phyloP scores from a whole-genome alignment of 2,888 invertebrate genomes.

The Mythimna vitellina region DNA sequence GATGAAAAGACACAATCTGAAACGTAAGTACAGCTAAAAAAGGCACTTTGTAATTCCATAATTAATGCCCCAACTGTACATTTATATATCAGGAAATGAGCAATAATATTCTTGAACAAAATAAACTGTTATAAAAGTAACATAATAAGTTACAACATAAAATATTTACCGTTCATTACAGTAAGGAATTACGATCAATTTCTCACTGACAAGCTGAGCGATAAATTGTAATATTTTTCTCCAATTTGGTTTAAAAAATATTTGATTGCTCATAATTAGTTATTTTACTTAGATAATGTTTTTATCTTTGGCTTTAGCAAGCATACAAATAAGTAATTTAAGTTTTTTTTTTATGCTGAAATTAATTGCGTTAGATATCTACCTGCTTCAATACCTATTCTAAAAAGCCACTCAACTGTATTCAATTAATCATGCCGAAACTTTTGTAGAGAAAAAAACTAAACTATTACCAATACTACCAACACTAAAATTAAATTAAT shows the following conservation, averaged over 20 bases:
- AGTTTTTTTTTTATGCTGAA: background rate
- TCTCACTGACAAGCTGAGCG: slow-evolving; percentile 18
- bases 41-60: slow-evolving; percentile 8
- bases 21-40: slow-evolving; percentile 16
- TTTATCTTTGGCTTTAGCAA: slow-evolving; percentile 3
- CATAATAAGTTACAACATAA: slow-evolving; percentile 27
- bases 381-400: background rate
- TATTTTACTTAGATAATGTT: background rate
- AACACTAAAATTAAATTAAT: background rate
- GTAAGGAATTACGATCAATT: slow-evolving; percentile 19
- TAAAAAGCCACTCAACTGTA: background rate
- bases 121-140: slow-evolving; percentile 38
- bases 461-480: background rate
- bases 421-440: background rate
- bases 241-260: slow-evolving; percentile 17
- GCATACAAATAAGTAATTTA: background rate
- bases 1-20: background rate
- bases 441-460: background rate
- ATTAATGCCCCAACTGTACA: slow-evolving; percentile 42
- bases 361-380: slow-evolving; percentile 11
- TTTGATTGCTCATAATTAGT: slow-evolving; percentile 7
- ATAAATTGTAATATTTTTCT: slow-evolving; percentile 20
- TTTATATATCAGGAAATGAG: slow-evolving; percentile 33
- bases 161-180: slow-evolving; percentile 33
- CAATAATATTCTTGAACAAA: slow-evolving; percentile 22